Conservation (phyloP, 2,888 invertebrate species). For the Tachina grossa region DNA sequence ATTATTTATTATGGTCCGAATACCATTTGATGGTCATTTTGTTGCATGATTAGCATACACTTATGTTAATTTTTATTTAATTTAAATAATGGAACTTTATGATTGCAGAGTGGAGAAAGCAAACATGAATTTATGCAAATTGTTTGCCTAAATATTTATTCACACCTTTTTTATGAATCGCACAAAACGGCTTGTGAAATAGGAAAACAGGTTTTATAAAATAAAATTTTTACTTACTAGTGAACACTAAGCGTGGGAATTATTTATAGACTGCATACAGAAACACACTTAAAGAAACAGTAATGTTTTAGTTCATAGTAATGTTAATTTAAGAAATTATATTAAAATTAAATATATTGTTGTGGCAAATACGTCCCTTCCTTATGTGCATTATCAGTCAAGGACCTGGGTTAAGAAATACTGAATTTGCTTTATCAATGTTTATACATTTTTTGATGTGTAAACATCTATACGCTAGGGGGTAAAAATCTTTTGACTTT, state of each 20-base stretch:
- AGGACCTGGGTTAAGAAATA: no score
- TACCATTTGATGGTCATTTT: conserved; percentile 47
- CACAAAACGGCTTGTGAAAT: no score
- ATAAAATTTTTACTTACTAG: not conserved
- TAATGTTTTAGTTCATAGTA: not conserved
- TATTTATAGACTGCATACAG: not conserved
- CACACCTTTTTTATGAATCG: conserved; percentile 39
- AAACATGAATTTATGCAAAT: conserved; percentile 60
- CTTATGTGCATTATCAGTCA: no score
- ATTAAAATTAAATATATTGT: not conserved
- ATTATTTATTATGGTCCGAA: conserved; percentile 26
- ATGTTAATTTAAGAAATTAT: not conserved
- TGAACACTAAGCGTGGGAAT: conserved; percentile 3
- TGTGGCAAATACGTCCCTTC: no score
- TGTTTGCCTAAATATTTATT: conserved; percentile 70
- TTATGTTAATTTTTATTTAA: not conserved
- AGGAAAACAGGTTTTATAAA: conserved; percentile 17
- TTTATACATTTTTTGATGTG: no score
- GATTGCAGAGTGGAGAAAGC: conserved; percentile 18
- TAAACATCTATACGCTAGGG: no score
- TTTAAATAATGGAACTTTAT: conserved; percentile 34
- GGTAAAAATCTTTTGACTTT: no score
- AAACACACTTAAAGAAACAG: not conserved
- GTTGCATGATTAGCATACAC: conserved; percentile 14
- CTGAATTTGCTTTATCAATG: no score